These are phyloP conservation scores for Porites evermanni DNA, from an alignment of 92 coral and sea anemone genomes.

Conservation along the genomic window DNA sequence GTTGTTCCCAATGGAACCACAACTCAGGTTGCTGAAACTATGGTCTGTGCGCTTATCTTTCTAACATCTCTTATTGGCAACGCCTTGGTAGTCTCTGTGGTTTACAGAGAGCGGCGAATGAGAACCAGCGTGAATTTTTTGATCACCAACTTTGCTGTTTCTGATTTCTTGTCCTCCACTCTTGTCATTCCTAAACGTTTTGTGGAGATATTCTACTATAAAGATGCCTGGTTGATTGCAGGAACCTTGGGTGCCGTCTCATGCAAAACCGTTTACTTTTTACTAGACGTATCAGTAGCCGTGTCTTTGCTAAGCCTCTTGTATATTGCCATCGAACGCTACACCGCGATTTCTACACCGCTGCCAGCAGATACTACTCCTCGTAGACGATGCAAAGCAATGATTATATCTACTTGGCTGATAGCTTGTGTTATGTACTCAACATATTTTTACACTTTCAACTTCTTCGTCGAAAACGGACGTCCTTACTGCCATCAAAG, in stretches of 20 bases:
- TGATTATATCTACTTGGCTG: conserved; percentile 27
- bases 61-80: conserved; percentile 18
- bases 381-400: neutral
- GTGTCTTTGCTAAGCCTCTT: conserved; percentile 38
- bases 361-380: conserved; percentile 3
- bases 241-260: conserved; percentile 8
- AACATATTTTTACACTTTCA: conserved; percentile 28
- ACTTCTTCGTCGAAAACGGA: neutral
- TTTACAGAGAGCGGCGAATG: conserved; percentile 26
- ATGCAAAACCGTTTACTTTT: conserved; percentile 20
- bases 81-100: conserved; percentile 12
- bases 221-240: conserved; percentile 2
- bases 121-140: conserved; percentile 34
- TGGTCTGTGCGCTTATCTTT: conserved; percentile 5
- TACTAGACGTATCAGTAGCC: conserved; percentile 26
- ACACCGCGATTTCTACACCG: conserved; percentile 9
- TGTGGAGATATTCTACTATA: neutral
- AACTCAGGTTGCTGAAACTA: conserved; percentile 1
- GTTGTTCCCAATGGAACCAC: neutral
- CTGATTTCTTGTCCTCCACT: conserved; percentile 33
- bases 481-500: neutral
- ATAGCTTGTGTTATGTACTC: conserved; percentile 6
- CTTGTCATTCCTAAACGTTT: conserved; percentile 13
- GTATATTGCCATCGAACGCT: conserved; percentile 29
- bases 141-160: conserved; percentile 38